phyloP scores from a whole-genome alignment of 2,113 vertebrate species.

The Tupaia chinensis region DNA sequence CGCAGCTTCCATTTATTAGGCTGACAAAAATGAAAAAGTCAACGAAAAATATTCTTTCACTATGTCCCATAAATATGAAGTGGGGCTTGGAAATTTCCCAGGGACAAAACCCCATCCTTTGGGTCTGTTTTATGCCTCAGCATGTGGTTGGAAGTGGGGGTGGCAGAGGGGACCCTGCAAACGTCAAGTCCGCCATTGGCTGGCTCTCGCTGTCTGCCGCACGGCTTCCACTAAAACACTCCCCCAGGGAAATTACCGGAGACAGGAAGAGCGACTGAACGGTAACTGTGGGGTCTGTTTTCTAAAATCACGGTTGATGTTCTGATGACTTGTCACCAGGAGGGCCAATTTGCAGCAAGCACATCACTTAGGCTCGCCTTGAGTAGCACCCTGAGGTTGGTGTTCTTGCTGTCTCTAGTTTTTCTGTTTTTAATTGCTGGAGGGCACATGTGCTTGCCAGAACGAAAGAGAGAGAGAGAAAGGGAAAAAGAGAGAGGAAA shows the following conservation, averaged over 20 bases:
- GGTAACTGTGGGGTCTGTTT: not conserved
- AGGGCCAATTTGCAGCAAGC: not conserved
- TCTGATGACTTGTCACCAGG: not conserved
- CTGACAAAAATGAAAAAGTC: not conserved
- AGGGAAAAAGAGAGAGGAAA: too few relatives aligned
- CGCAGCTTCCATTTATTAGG: not conserved
- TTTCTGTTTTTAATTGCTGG: too few relatives aligned
- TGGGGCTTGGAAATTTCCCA: conserved; percentile 22
- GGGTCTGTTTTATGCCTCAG: not conserved
- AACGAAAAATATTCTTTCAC: not conserved
- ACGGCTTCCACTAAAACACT: not conserved
- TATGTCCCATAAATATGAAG: not conserved
- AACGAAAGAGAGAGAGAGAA: too few relatives aligned
- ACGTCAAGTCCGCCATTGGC: too few relatives aligned
- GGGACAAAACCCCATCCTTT: not conserved
- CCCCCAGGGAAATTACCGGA: not conserved
- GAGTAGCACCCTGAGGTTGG: not conserved
- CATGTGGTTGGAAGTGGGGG: rapidly evolving
- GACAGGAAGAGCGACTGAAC: not conserved
- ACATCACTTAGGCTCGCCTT: rapidly evolving
- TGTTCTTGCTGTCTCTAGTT: not conserved
- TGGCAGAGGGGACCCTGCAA: not conserved
- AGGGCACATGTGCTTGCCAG: too few relatives aligned
- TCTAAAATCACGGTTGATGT: not conserved
- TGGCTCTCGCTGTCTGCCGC: not conserved